These are phyloP conservation scores for Larimichthys crocea DNA, from an alignment of 2,113 vertebrate genomes.

Conservation along the genomic window DNA sequence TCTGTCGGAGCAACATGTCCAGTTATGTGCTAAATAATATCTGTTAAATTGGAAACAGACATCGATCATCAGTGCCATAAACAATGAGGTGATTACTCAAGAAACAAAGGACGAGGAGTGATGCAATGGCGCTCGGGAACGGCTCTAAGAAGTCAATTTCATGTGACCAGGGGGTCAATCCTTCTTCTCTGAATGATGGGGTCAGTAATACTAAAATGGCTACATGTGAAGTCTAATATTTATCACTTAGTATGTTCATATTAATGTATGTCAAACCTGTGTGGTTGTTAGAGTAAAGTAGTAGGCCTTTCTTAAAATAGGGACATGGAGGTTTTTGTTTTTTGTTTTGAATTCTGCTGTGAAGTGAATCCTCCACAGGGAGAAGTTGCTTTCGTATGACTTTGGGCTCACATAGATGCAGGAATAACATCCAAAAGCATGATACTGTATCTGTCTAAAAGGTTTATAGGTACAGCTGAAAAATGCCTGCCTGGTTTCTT, in stretches of 20 bases:
- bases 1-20: constrained; percentile 27
- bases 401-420: background rate
- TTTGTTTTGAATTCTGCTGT: background rate
- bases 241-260: background rate
- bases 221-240: background rate
- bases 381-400: background rate
- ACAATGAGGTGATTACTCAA: constrained; percentile 50
- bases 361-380: background rate
- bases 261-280: background rate
- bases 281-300: background rate
- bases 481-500: background rate
- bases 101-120: constrained; percentile 27
- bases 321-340: background rate
- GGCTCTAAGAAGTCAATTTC: constrained; percentile 54
- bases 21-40: constrained; percentile 9
- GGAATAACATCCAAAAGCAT: background rate
- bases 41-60: background rate
- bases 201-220: constrained; percentile 51
- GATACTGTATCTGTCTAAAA: background rate
- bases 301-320: background rate
- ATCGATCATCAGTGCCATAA: accelerated
- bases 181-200: constrained; percentile 32
- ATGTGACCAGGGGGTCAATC: constrained; percentile 34
- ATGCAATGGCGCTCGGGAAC: constrained; percentile 68
- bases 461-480: background rate